Percentiles rank a stretch among this genome's conserved stretches.
Conservation (phyloP, 2,888 invertebrate species). For the Apocheima hispidaria region DNA sequence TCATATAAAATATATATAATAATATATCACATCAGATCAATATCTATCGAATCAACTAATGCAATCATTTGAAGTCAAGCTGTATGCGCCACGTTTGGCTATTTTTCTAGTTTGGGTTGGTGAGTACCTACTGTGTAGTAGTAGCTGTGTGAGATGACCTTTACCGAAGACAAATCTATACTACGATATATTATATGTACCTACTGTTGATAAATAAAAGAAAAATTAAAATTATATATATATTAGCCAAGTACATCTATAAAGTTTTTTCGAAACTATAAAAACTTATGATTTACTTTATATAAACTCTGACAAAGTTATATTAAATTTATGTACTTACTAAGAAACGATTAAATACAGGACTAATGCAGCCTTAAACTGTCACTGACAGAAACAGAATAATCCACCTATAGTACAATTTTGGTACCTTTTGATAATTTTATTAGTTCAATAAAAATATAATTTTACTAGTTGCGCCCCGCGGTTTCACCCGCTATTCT, state of each 20-base stretch:
- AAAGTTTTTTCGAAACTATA: neutral
- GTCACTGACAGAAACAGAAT: neutral
- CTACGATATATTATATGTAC: neutral
- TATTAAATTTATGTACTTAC: too few species aligned
- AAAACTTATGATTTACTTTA: conserved; percentile 4
- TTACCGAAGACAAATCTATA: neutral
- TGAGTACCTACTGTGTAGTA: too few species aligned
- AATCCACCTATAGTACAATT: neutral
- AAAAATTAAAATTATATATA: neutral
- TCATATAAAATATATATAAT: too few species aligned
- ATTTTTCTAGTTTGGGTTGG: too few species aligned
- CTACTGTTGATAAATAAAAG: neutral
- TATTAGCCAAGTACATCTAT: neutral
- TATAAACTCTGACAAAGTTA: conserved; percentile 1
- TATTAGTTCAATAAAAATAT: neutral
- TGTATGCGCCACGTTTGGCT: too few species aligned
- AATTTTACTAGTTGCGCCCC: too few species aligned
- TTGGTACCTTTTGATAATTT: too few species aligned
- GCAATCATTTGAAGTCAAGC: too few species aligned
- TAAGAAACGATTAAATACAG: conserved; percentile 3
- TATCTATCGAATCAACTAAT: too few species aligned
- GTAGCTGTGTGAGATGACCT: too few species aligned
- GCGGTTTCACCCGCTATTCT: too few species aligned
- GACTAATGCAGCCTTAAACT: neutral
- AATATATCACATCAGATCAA: too few species aligned